Evolutionary conservation across 2,113 vertebrate species (phyloP).

Genomic region (Lipophrys pholis): DNA sequence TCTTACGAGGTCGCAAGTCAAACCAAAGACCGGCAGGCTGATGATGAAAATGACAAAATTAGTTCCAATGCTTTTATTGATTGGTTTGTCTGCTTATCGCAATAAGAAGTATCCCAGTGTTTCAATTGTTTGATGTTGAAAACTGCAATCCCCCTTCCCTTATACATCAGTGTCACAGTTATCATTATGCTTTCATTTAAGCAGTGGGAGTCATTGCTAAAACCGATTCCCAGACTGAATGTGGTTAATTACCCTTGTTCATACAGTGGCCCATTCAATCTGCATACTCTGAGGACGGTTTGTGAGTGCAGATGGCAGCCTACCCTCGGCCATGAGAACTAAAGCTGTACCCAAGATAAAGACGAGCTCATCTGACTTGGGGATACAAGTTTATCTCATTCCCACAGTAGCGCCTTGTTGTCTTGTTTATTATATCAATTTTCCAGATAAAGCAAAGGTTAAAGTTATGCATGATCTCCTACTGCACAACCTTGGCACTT

Average conservation of each 20-base stretch:
- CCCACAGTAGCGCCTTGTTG: constrained; percentile 43
- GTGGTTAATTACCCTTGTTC: constrained; percentile 49
- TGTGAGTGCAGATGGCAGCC: constrained; percentile 57
- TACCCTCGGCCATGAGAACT: constrained; percentile 55
- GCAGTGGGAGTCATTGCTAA: constrained; percentile 47
- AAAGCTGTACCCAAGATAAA: constrained; percentile 51
- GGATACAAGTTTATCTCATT: constrained; percentile 57
- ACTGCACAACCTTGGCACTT: constrained; percentile 41
- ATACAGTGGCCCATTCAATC: constrained; percentile 61
- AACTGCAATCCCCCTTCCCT: constrained; percentile 3
- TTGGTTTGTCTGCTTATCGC: neutral
- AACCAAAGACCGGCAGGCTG: neutral
- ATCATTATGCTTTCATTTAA: constrained; percentile 38
- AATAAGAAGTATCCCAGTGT: neutral
- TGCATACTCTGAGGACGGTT: constrained; percentile 51
- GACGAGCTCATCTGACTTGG: constrained; percentile 59
- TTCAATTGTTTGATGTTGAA: neutral
- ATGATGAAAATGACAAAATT: neutral
- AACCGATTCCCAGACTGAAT: constrained; percentile 59
- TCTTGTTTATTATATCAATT: neutral
- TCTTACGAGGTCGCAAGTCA: too few relatives aligned
- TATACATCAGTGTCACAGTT: constrained; percentile 2
- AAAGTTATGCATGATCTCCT: constrained; percentile 23
- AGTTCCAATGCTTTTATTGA: neutral
- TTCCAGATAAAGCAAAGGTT: constrained; percentile 29